Conservation (phyloP, 2,888 invertebrate genomes). For the Noctua comes region DNA sequence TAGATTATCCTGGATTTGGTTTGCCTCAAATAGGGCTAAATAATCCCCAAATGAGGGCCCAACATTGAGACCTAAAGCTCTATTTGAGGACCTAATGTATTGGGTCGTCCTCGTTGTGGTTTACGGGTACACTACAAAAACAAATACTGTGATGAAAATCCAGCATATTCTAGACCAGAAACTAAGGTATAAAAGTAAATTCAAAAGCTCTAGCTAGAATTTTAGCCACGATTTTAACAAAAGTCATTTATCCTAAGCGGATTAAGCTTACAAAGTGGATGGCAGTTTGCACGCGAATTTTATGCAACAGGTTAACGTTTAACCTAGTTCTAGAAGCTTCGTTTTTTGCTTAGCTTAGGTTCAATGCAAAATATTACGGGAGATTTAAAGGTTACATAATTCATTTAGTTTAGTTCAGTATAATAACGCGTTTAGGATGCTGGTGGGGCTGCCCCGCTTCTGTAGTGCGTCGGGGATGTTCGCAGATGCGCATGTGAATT, state of each 20-base stretch:
- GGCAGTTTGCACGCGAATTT: constrained; percentile 34
- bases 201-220: neutral
- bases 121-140: neutral
- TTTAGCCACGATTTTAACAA: neutral
- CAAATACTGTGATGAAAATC: neutral
- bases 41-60: constrained; percentile 26
- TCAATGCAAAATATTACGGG: constrained; percentile 3
- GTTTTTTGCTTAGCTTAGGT: neutral
- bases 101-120: neutral
- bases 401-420: no score
- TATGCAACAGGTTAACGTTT: constrained; percentile 39
- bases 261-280: constrained; percentile 24
- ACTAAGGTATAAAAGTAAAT: neutral
- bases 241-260: neutral
- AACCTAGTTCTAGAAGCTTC: constrained; percentile 1
- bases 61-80: constrained; percentile 14
- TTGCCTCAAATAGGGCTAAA: constrained; percentile 15
- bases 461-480: no score
- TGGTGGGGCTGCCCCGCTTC: no score
- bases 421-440: no score
- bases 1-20: constrained; percentile 35
- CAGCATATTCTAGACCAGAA: neutral
- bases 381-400: neutral
- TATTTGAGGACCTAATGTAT: constrained; percentile 18
- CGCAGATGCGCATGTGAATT: no score